Conservation (phyloP, 2,797 vertebrate species). For the Spheniscus humboldti region DNA sequence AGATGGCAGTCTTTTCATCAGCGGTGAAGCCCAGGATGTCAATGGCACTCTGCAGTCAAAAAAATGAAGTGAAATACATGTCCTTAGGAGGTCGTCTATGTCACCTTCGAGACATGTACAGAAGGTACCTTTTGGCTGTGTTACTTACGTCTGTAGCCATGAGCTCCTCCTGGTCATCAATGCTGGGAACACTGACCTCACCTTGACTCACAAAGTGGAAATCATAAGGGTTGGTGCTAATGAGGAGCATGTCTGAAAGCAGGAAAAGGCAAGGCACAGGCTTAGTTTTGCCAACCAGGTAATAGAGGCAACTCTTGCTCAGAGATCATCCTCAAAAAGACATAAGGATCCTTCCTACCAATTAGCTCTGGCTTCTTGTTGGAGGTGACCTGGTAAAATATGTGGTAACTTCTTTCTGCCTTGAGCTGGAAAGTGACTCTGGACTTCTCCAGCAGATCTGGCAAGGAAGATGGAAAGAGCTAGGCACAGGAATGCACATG, state of each 20-base stretch:
- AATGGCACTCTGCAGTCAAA: conserved; percentile 56
- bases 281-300: neutral
- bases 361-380: conserved; percentile 76
- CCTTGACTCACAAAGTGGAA: conserved; percentile 81
- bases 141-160: conserved; percentile 72
- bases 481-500: too few species aligned
- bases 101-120: too few species aligned
- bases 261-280: neutral
- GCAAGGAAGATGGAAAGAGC: too few species aligned
- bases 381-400: too few species aligned
- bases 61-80: neutral
- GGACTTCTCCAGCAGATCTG: too few species aligned
- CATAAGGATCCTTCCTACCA: conserved; percentile 39
- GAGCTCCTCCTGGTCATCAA: conserved; percentile 84
- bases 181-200: conserved; percentile 83
- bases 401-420: too few species aligned
- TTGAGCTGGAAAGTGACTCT: too few species aligned
- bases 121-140: too few species aligned
- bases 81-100: too few species aligned
- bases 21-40: conserved; percentile 75
- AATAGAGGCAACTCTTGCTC: neutral
- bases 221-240: conserved; percentile 86
- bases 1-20: conserved; percentile 75
- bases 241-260: conserved; percentile 78
- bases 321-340: neutral